Evolutionary conservation across 2,113 vertebrate species (phyloP).

Genomic region (Ia io): DNA sequence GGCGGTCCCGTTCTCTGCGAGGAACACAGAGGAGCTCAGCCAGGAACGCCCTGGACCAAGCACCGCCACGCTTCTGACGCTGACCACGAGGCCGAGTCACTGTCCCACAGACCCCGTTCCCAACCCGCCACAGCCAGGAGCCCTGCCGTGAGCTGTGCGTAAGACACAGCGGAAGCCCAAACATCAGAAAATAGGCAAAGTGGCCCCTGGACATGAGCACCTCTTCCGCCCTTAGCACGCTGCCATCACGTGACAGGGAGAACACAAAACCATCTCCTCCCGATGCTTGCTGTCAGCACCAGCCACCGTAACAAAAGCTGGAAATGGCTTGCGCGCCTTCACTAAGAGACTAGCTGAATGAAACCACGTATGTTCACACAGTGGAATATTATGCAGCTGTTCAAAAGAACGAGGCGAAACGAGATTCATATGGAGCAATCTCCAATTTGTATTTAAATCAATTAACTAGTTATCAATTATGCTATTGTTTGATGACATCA

Average conservation of each 20-base stretch:
- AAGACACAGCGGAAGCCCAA: neutral
- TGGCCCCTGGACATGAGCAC: neutral
- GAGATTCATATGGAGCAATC: neutral
- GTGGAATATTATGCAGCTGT: neutral
- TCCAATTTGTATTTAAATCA: neutral
- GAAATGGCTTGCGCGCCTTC: neutral
- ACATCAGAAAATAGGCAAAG: neutral
- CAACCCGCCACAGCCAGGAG: neutral
- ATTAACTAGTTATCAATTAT: neutral
- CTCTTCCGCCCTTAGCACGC: neutral
- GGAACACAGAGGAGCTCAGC: neutral
- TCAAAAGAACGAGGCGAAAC: neutral
- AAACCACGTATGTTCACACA: neutral
- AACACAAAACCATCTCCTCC: neutral
- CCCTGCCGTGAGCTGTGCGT: too few species aligned
- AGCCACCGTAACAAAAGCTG: neutral
- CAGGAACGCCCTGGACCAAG: neutral
- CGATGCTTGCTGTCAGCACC: neutral
- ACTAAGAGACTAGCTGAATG: neutral
- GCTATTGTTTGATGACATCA: neutral
- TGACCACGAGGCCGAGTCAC: neutral
- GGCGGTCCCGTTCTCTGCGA: constrained; percentile 86
- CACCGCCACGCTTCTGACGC: neutral
- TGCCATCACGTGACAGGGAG: neutral
- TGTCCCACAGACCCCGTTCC: neutral